Conservation (phyloP, 2,797 vertebrate genomes). For the Pangasius djambal region DNA sequence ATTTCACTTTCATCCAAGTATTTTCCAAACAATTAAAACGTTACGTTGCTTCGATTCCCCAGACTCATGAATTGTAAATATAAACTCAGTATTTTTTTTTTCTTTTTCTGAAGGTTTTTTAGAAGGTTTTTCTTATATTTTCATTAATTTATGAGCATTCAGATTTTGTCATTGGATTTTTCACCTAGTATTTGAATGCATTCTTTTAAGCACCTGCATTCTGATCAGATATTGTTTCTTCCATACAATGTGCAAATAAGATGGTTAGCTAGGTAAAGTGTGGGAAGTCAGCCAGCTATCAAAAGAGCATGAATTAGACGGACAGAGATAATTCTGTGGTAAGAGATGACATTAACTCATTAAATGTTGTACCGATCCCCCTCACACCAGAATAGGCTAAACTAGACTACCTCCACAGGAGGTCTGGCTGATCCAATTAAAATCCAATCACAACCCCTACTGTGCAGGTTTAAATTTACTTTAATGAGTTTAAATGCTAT, state of each 20-base stretch:
- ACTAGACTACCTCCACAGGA: constrained; percentile 14
- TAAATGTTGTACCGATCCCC: constrained; percentile 10
- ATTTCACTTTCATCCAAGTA: not conserved
- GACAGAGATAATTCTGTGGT: not conserved
- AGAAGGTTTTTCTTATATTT: not conserved
- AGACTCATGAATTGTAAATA: not conserved
- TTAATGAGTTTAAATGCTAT: constrained; percentile 29
- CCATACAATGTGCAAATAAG: not conserved
- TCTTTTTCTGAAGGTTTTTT: too few species aligned
- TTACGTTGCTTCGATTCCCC: not conserved
- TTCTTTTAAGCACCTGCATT: not conserved
- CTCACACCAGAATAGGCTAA: not conserved
- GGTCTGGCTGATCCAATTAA: constrained; percentile 27
- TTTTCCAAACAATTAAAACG: not conserved
- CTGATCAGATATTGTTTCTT: not conserved
- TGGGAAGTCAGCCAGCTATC: not conserved
- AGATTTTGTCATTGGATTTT: not conserved
- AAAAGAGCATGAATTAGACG: not conserved
- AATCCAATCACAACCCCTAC: constrained; percentile 24
- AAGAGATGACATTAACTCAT: constrained; percentile 1
- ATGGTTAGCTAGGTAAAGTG: not conserved
- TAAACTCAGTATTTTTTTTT: not conserved
- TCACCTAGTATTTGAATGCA: not conserved
- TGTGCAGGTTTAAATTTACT: constrained; percentile 9
- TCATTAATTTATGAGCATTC: not conserved